These are phyloP conservation scores for Peromyscus aztecus DNA, from an alignment of 2,797 vertebrate genomes.

Conservation along the genomic window DNA sequence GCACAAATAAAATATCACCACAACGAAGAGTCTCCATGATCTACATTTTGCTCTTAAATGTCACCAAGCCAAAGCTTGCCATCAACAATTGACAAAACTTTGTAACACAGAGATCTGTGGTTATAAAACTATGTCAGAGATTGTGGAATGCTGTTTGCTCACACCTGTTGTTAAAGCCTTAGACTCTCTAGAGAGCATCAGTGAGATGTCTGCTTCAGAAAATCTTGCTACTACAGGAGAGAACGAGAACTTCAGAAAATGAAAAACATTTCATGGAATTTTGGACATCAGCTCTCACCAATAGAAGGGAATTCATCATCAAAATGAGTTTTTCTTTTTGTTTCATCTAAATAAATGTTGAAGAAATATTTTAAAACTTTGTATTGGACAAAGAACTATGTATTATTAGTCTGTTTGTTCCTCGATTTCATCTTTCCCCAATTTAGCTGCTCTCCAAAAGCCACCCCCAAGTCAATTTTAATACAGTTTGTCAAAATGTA, in stretches of 20 bases:
- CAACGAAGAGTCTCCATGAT: neutral
- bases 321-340: neutral
- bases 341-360: conserved; percentile 10
- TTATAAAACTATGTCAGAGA: neutral
- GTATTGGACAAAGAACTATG: neutral
- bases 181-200: neutral
- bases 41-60: neutral
- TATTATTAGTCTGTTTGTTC: neutral
- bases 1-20: too few species aligned
- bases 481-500: neutral
- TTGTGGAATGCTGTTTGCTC: neutral
- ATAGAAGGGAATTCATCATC: neutral
- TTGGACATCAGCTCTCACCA: neutral
- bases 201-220: neutral
- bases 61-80: neutral
- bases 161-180: neutral
- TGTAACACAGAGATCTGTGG: neutral
- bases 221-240: neutral
- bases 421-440: neutral
- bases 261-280: neutral
- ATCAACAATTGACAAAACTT: neutral
- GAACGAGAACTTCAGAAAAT: conserved; percentile 16
- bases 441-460: neutral
- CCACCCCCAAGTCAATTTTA: neutral
- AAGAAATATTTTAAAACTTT: neutral